Conservation (phyloP, 2,888 invertebrate species). For the Rambutsinella grinnellia region DNA sequence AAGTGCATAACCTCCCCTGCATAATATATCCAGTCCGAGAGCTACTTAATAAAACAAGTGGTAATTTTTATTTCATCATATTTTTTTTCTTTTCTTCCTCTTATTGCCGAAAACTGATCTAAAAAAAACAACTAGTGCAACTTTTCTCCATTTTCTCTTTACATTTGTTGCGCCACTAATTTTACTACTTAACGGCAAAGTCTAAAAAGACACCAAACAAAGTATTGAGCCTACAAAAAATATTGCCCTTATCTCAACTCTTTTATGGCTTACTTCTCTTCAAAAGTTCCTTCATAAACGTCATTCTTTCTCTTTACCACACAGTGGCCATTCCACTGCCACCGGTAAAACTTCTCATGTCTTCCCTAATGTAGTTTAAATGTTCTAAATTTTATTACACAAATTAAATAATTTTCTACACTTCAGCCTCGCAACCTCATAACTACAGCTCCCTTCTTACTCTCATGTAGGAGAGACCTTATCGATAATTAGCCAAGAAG, state of each 20-base stretch:
- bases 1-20: neutral
- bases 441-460: no score
- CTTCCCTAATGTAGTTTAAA: slow-evolving; percentile 50
- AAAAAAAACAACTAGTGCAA: neutral
- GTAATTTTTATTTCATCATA: neutral
- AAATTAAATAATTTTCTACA: slow-evolving; percentile 51
- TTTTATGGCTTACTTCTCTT: slow-evolving; percentile 41
- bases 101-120: neutral
- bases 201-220: neutral
- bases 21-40: neutral
- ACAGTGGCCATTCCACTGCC: neutral
- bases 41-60: neutral
- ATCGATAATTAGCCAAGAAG: slow-evolving; percentile 43
- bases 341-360: slow-evolving; percentile 43
- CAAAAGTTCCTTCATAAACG: no score
- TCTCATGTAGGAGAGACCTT: neutral
- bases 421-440: slow-evolving; percentile 26
- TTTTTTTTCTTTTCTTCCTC: neutral
- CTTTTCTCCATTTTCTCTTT: neutral
- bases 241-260: slow-evolving; percentile 40
- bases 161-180: neutral
- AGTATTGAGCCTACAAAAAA: slow-evolving; percentile 18
- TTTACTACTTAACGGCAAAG: neutral
- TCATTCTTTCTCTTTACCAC: no score
- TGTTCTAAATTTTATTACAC: slow-evolving; percentile 49